Percentiles rank a stretch among this genome's conserved stretches.
phyloP scores from a whole-genome alignment of 2,797 vertebrate species.

The Artibeus lituratus region DNA sequence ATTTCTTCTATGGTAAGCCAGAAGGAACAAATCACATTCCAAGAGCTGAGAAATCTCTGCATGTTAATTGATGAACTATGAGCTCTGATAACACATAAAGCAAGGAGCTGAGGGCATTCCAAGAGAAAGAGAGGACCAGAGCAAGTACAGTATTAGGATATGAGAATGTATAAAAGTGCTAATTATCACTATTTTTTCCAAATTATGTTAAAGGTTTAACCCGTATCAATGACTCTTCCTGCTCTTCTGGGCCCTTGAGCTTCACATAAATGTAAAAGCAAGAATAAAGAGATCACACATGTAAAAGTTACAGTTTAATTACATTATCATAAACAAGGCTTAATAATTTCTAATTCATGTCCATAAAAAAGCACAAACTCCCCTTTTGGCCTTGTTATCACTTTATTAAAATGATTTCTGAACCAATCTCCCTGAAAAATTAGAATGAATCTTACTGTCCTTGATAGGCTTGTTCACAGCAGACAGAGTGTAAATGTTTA shows the following conservation, averaged over 20 bases:
- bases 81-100: not conserved
- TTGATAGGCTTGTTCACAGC: not conserved
- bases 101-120: not conserved
- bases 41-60: not conserved
- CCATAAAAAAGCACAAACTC: constrained; percentile 3
- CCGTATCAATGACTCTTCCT: not conserved
- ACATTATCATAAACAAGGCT: not conserved
- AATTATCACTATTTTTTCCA: not conserved
- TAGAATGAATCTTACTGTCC: not conserved
- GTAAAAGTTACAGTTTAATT: not conserved
- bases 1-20: constrained; percentile 38
- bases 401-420: not conserved
- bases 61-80: not conserved
- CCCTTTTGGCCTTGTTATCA: not conserved
- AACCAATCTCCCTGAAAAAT: not conserved
- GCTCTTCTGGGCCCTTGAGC: not conserved
- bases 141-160: not conserved
- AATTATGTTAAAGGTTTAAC: not conserved
- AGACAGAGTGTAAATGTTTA: constrained; percentile 15
- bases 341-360: not conserved
- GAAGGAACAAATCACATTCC: constrained; percentile 47
- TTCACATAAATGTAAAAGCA: not conserved
- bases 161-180: not conserved
- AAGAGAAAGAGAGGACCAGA: not conserved
- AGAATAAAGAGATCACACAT: not conserved